Conservation (phyloP, 2,113 vertebrate genomes). For the Scomber scombrus region DNA sequence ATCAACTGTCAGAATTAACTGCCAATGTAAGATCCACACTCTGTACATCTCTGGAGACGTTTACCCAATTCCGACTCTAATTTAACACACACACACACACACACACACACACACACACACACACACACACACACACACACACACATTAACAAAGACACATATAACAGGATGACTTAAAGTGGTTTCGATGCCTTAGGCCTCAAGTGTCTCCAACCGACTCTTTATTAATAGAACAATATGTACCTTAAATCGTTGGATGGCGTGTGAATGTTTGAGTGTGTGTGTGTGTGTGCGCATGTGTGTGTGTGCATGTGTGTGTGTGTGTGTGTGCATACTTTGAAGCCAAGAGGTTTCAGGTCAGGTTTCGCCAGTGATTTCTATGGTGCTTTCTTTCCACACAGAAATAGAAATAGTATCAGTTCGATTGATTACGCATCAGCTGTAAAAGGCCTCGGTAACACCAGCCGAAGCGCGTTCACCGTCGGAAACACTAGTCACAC, state of each 20-base stretch:
- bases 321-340: not conserved
- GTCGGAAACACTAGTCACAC: constrained; percentile 1
- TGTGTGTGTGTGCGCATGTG: not conserved
- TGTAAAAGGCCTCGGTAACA: constrained; percentile 25
- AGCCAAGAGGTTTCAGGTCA: constrained; percentile 44
- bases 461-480: not conserved
- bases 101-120: constrained; percentile 55
- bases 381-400: constrained; percentile 14
- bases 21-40: constrained; percentile 71
- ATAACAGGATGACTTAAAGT: constrained; percentile 49
- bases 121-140: constrained; percentile 56
- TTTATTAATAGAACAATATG: constrained; percentile 60
- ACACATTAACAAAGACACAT: constrained; percentile 22
- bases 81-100: constrained; percentile 43
- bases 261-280: constrained; percentile 14
- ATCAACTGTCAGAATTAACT: constrained; percentile 81
- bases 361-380: constrained; percentile 30
- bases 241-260: constrained; percentile 9
- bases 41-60: constrained; percentile 73
- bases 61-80: constrained; percentile 56
- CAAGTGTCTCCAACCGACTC: constrained; percentile 43
- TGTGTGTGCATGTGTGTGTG: too few relatives aligned
- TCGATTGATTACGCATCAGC: constrained; percentile 39
- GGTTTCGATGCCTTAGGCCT: constrained; percentile 33
- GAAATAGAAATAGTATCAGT: constrained; percentile 30